Evolutionary conservation across 1,140 invertebrate species (phyloP).

Genomic region (Brachionus paranguensis): DNA sequence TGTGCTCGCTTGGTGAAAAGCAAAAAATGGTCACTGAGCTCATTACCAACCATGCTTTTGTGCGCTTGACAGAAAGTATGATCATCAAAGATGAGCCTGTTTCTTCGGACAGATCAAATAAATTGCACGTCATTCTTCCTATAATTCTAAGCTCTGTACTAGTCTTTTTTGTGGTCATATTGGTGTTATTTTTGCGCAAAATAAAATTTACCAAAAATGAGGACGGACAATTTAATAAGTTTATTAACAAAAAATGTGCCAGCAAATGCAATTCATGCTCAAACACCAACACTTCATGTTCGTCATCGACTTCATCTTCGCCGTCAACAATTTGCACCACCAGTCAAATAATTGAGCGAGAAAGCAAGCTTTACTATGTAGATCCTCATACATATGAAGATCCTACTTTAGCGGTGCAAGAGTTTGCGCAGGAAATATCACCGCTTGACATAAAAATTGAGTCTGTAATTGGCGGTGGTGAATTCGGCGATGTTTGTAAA

Average conservation of each 20-base stretch:
- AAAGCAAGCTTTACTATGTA: constrained; percentile 37
- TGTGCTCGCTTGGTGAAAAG: background rate
- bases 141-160: background rate
- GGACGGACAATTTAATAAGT: background rate
- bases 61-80: background rate
- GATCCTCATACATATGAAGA: constrained; percentile 40
- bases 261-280: constrained; percentile 3
- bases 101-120: background rate
- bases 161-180: background rate
- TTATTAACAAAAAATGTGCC: constrained; percentile 16
- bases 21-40: background rate
- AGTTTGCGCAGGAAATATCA: constrained; percentile 36
- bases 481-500: constrained; percentile 40
- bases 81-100: background rate
- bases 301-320: constrained; percentile 2
- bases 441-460: constrained; percentile 26
- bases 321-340: constrained; percentile 34
- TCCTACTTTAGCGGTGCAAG: constrained; percentile 24
- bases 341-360: constrained; percentile 37
- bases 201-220: background rate
- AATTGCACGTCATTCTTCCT: background rate
- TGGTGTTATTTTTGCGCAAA: background rate
- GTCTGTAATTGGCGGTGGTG: constrained; percentile 40
- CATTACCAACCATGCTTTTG: background rate
- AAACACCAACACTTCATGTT: constrained; percentile 19